A percentile compares a stretch with the other conserved stretches of the same genome.
Evolutionary conservation across 2,797 vertebrate species (phyloP).

Genomic region (Chaetodon trifasciatus): DNA sequence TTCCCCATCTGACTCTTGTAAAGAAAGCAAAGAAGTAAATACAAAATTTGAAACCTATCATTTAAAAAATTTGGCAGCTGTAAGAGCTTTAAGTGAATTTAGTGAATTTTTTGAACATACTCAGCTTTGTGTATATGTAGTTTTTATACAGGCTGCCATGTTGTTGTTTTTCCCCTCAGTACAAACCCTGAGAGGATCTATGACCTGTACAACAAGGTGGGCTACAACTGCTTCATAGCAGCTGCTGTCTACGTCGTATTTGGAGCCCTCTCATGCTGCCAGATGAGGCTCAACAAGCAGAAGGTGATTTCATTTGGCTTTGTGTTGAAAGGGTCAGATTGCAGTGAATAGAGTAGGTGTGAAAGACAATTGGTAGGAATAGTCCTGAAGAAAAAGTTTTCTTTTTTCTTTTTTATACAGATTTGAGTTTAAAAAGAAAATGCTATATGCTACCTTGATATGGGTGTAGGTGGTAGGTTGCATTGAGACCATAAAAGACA

Average conservation of each 20-base stretch:
- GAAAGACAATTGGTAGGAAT: neutral
- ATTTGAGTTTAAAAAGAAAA: no score
- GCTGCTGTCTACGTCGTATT: slow-evolving; percentile 87
- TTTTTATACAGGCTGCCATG: neutral
- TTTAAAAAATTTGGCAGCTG: neutral
- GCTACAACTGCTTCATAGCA: slow-evolving; percentile 92
- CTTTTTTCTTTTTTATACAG: no score
- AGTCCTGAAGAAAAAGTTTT: neutral
- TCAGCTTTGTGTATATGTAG: neutral
- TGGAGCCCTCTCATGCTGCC: slow-evolving; percentile 88
- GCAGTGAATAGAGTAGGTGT: neutral
- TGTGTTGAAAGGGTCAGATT: neutral
- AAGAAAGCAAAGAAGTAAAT: neutral
- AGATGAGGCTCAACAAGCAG: slow-evolving; percentile 88
- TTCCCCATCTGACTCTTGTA: neutral
- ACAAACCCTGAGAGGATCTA: slow-evolving; percentile 77
- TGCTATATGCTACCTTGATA: no score
- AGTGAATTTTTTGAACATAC: neutral
- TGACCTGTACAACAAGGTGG: slow-evolving; percentile 86
- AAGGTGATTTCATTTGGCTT: slow-evolving; percentile 62
- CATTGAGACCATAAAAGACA: no score
- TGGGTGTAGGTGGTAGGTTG: neutral
- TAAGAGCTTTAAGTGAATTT: neutral
- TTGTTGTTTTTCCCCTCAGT: slow-evolving; percentile 53
- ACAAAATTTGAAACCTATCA: neutral